Evolutionary conservation across 2,888 invertebrate species (phyloP), one percentile per base, ranked within the genome.

Genomic region (Lamproptera curius): DNA sequence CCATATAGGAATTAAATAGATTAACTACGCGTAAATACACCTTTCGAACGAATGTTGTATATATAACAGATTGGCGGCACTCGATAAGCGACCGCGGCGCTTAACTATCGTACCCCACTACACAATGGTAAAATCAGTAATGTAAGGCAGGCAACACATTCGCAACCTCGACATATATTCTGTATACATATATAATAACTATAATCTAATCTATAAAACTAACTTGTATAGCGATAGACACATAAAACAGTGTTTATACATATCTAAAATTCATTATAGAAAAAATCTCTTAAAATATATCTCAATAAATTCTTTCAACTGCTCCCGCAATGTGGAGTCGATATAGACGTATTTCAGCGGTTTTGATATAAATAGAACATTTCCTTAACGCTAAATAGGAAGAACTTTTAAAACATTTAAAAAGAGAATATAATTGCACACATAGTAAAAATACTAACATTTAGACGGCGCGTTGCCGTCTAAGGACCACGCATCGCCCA

Each of bases 231-330:
- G 74, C 76, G 70, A 79, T 76, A 82, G 73, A 83, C 79, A 81
- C 72, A 70, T 82, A 80, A 79, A 80, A 79, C 73, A 69, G 73
- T 81, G 70, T 77, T 76, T 70, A 62, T 64, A 63, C 67, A 71
- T 76, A 70, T 74, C 73, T 79, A 79, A 79, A 80, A 79, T 73
- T 74, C 60, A 67, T 79, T 76, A 44, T 49, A 75, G 73, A 81
- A 86, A 83, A 86, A 78, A 82, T 85, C 78, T 87, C 84, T 79
- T 85, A 87, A 86, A 87, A 86, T 85, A 86, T 83, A 84, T 83
- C 77, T 85, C 78, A 75, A 62, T 64, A 63, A 62, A 78, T 76
- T 76, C 68, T 73, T 70, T 67, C 72, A 72, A 69, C 70, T 65
- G 64, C 67, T 73, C 73, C 65, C 58, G 59, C 59, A 59, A 62